These are phyloP conservation scores for Actenoides lindsayi DNA, from an alignment of 2,113 vertebrate genomes.

Conservation along the genomic window DNA sequence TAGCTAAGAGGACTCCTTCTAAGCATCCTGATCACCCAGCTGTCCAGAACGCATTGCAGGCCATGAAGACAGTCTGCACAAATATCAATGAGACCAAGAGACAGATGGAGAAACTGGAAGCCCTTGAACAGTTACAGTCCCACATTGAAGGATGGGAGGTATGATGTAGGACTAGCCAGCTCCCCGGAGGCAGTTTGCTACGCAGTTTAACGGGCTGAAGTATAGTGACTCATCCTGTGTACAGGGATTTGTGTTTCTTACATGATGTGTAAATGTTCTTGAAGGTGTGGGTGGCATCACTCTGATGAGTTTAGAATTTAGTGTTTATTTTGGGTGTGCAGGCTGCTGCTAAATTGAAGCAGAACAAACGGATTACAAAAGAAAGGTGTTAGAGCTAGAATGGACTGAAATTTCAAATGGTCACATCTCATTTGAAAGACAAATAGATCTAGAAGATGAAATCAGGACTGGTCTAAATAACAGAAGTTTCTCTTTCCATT, in stretches of 20 bases:
- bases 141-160: conserved; percentile 99
- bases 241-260: background rate
- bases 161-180: conserved; percentile 13
- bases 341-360: background rate
- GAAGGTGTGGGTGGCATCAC: background rate
- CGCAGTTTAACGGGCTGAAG: background rate
- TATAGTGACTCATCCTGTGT: background rate
- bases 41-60: conserved; percentile 92
- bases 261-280: background rate
- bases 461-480: background rate
- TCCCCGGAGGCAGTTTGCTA: background rate
- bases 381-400: background rate
- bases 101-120: conserved; percentile 98
- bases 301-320: background rate
- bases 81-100: conserved; percentile 99
- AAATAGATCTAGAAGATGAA: background rate
- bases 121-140: conserved; percentile 95
- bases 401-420: background rate
- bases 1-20: conserved; percentile 93
- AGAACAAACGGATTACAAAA: background rate
- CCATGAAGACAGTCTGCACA: conserved; percentile 97
- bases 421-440: background rate
- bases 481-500: background rate
- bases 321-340: background rate
- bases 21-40: conserved; percentile 93